Base-by-base conservation (phyloP, 2,113 vertebrate species). In the Syrrhaptes paradoxus region DNA sequence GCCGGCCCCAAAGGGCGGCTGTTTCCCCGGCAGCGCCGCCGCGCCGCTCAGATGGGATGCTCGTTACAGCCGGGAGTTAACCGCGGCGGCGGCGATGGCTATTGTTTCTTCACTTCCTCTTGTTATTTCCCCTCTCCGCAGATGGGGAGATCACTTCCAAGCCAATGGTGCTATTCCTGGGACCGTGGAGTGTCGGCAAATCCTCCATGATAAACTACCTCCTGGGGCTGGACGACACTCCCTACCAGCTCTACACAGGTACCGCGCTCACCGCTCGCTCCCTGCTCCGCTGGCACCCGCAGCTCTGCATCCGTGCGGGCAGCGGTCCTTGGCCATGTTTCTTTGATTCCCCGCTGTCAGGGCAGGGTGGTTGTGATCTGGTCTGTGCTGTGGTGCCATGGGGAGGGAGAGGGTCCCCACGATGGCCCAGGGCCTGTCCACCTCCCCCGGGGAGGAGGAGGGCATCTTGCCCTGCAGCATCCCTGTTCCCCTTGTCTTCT, bases 131-230 rank as follows among this genome's bases (percentile, higher is more conserved):
- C 89, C 95, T 96, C 66, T 89, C 85, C 28, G 61, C 97, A 99
- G 99, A 99, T 98, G 99, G 99, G 93, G 99, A 99, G 97, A 99
- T 99, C 86, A 99, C 99, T 61, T 99, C 99, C 96, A 99, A 99
- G 96, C 99, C 99, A 17, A 99, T 99, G 99, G 99, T 99, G 94
- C 97, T 99, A 67, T 99, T 99, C 97, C 98, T 99, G 97, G 99
- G 99, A 96, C 99, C 99, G 11, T 99, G 99, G 99, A 99, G 99
- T 6, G 99, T 99, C 63, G 99, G 99, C 95, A 99, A 99, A 96
- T 99, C 99, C 84, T 99, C 99, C 93, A 99, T 99, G 99, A 99
- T 99, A 97, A 99, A 99, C 98, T 99, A 99, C 97, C 99, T 99
- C 97, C 98, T 99, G 26, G 99, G 99, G 70, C 97, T 99, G 96